Conservation (phyloP, 2,888 invertebrate genomes). For the Linyphia triangularis region DNA sequence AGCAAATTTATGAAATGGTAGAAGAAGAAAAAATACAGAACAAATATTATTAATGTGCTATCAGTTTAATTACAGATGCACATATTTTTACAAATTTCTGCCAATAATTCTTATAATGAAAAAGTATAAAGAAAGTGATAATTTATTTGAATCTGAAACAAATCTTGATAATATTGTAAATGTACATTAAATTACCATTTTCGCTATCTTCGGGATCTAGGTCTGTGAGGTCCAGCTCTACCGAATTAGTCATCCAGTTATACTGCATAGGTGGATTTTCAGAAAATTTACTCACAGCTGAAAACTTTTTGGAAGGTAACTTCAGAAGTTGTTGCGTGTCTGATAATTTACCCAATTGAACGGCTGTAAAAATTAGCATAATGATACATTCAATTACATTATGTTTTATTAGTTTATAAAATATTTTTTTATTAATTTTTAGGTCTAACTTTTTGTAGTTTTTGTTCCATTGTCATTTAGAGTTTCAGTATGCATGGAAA, state of each 20-base stretch:
- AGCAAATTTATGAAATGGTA: no score
- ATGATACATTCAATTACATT: no score
- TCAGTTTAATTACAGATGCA: no score
- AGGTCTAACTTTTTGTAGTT: no score
- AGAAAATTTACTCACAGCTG: conserved; percentile 43
- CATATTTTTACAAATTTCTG: background rate
- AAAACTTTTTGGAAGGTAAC: conserved; percentile 50
- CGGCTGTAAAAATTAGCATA: conserved; percentile 61
- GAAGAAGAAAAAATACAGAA: no score
- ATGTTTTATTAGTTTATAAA: no score
- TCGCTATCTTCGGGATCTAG: conserved; percentile 14
- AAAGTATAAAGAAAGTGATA: background rate
- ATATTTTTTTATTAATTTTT: no score
- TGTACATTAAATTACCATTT: conserved; percentile 6
- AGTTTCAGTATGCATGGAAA: no score
- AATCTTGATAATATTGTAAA: background rate
- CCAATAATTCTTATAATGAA: background rate
- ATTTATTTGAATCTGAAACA: background rate
- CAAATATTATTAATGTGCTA: no score
- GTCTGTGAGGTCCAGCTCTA: conserved; percentile 66
- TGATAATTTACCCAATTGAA: conserved; percentile 63
- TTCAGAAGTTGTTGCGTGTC: conserved; percentile 39
- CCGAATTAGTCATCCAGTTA: conserved; percentile 73
- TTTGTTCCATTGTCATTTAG: no score
- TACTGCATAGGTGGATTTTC: conserved; percentile 48